A percentile compares a stretch with the other conserved stretches of the same genome.
phyloP scores from a whole-genome alignment of 92 coral and sea anemone species.

The Umimayanthus chanpuru region DNA sequence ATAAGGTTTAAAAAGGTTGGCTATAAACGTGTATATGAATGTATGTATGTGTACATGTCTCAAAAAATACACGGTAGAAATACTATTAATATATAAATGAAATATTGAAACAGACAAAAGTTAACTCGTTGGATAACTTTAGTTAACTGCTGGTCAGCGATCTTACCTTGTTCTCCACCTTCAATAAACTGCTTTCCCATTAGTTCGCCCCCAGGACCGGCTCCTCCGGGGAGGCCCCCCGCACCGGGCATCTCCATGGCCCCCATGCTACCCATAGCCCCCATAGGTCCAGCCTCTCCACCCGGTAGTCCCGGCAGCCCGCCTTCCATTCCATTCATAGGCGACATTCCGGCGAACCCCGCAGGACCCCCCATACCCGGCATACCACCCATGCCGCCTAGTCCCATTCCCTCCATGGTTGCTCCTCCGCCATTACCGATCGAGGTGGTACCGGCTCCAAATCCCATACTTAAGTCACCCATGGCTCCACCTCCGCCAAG shows the following conservation, averaged over 20 bases:
- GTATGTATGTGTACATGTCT: no score
- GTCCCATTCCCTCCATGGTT: conserved; percentile 81
- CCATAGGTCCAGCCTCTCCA: conserved; percentile 17
- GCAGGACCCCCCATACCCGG: conserved; percentile 60
- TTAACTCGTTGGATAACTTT: not conserved
- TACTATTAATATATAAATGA: no score
- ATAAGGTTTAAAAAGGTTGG: no score
- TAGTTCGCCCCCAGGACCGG: conserved; percentile 51
- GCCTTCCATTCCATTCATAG: conserved; percentile 45
- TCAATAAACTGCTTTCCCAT: conserved; percentile 90
- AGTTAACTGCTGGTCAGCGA: not conserved
- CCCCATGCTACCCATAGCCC: conserved; percentile 50
- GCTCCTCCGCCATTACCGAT: conserved; percentile 89
- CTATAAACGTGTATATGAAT: no score
- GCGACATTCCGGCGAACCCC: conserved; percentile 33
- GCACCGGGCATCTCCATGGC: conserved; percentile 66
- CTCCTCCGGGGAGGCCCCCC: conserved; percentile 57
- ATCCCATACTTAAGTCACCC: conserved; percentile 83
- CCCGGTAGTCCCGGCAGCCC: conserved; percentile 21
- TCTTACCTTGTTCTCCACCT: conserved; percentile 74
- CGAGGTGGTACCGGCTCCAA: conserved; percentile 82
- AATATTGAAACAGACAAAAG: not conserved
- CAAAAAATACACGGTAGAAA: no score
- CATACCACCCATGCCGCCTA: conserved; percentile 60
- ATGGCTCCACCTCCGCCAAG: conserved; percentile 67